Base-by-base conservation (phyloP, 2,797 vertebrate species). In the Falco concolor region DNA sequence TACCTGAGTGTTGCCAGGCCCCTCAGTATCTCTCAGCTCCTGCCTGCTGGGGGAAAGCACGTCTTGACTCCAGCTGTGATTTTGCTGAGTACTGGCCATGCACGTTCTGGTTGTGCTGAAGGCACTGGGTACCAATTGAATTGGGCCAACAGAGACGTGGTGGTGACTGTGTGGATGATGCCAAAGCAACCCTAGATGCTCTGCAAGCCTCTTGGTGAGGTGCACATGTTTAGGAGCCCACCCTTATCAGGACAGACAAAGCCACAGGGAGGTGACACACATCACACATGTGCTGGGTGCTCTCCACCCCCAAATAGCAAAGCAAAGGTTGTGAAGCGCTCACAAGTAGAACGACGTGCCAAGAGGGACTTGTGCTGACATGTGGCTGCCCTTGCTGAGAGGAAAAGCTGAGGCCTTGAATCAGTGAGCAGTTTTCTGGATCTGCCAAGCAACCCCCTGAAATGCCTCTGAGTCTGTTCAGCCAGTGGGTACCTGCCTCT, bases 271-370 rank as follows among this genome's bases (percentile, higher is more conserved):
- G 34, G 28, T 65, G 42, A 16, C 69, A 47, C 24, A 19, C 24
- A 28, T 40, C 60, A 56, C 30, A 49, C 3, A 0, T 17, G 13
- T 42, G 53, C 70, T 67, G 61, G 22, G 17, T 67, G 61, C 25
- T 76, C 52, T 59, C 53, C 47, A 38, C 18, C 27, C 38, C 5
- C 3, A 1, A 40, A 24, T 23, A 74, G 30, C 34, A 84, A 74
- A 56, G 47, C 38, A 77, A 86, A 60, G 18, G 22, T 38, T 20
- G 6, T 1, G 6, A 24, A 40, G 45, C 42, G 45, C 23, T 60
- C 57, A 30, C 53, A 13, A 27, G 27, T 9, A 1, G 7, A 54
- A 65, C 22, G 45, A 63, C 0, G 0, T 16, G 36, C 36, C 9
- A 1, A 34, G 21, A 60, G 40, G 27, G 22, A 18, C 73, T 52